Percentiles rank a stretch among this genome's conserved stretches.
phyloP scores from a whole-genome alignment of 2,888 invertebrate genomes.

The Machimus atricapillus region DNA sequence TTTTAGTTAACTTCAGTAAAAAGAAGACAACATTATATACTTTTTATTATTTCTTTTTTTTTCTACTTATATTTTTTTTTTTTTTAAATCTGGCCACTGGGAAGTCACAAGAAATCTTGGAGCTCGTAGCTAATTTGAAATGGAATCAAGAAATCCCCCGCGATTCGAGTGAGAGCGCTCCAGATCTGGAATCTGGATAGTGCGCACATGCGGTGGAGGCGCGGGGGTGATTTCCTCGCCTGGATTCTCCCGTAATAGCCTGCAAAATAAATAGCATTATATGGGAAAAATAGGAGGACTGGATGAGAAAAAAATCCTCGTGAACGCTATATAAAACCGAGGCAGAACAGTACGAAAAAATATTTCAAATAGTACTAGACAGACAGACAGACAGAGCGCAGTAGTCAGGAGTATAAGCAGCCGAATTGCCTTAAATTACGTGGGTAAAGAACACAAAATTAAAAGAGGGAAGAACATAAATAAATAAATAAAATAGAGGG shows the following conservation, averaged over 20 bases:
- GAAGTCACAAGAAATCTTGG: background rate
- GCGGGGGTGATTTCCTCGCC: background rate
- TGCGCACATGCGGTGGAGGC: background rate
- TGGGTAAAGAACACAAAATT: conserved; percentile 14
- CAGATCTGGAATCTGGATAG: background rate
- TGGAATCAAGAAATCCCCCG: background rate
- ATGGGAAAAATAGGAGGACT: background rate
- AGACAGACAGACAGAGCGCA: background rate
- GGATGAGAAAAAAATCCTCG: background rate
- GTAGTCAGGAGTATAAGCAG: background rate
- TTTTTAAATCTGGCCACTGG: background rate
- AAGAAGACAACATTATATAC: background rate
- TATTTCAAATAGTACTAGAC: background rate
- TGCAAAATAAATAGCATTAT: background rate
- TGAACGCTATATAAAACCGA: background rate
- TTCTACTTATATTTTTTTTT: background rate
- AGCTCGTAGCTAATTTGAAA: background rate
- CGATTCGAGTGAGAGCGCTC: background rate
- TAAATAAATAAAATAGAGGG: background rate
- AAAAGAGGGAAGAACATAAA: background rate
- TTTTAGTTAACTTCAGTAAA: background rate
- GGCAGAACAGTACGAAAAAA: background rate
- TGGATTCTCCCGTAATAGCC: background rate
- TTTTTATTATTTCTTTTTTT: background rate
- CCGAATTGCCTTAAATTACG: background rate